Conservation (phyloP, 2,113 vertebrate species). For the Amphiprion percula region DNA sequence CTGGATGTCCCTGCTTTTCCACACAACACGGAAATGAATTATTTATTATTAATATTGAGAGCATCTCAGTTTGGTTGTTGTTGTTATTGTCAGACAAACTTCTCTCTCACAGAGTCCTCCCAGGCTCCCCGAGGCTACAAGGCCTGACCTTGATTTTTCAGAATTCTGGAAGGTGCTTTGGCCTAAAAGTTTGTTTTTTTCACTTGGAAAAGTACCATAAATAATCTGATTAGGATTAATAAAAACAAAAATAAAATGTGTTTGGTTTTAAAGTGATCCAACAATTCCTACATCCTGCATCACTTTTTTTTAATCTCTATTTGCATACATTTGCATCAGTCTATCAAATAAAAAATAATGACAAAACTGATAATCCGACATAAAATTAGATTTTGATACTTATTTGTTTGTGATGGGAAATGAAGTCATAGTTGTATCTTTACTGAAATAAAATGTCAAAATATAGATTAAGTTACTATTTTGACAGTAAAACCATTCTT, state of each 20-base stretch:
- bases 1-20: constrained; percentile 42
- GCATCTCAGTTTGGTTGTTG: constrained; percentile 18
- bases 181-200: neutral
- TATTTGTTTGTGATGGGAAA: too few relatives aligned
- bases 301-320: too few relatives aligned
- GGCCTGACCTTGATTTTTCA: neutral
- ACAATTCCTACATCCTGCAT: too few relatives aligned
- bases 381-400: too few relatives aligned
- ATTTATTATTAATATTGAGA: constrained; percentile 60
- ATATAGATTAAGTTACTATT: too few relatives aligned
- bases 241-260: neutral
- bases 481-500: too few relatives aligned
- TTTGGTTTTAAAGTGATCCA: too few relatives aligned
- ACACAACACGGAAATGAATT: constrained; percentile 30
- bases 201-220: neutral
- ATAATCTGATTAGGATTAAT: neutral
- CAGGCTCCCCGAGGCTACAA: neutral
- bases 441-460: too few relatives aligned
- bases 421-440: too few relatives aligned
- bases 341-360: too few relatives aligned
- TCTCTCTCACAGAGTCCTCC: neutral
- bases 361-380: too few relatives aligned
- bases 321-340: too few relatives aligned
- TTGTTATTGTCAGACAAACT: neutral
- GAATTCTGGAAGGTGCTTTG: constrained; percentile 4